These are phyloP conservation scores for Loripinus fragilis DNA, from an alignment of 2,888 invertebrate genomes.

Conservation along the genomic window DNA sequence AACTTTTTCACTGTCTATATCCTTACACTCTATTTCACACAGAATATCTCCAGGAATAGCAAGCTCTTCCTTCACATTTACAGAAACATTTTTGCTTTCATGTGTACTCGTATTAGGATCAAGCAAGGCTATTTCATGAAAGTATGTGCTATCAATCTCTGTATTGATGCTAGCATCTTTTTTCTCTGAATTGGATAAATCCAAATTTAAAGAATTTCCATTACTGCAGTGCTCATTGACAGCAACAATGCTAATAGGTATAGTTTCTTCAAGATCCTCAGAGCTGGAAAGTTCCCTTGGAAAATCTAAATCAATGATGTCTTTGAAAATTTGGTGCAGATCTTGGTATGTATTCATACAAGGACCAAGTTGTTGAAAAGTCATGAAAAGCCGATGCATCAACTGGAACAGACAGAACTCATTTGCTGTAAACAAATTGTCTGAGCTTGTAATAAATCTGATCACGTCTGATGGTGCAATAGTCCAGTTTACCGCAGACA, in stretches of 20 bases:
- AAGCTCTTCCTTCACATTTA: neutral
- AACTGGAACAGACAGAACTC: constrained; percentile 86
- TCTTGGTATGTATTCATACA: constrained; percentile 44
- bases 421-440: constrained; percentile 85
- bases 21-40: neutral
- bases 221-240: neutral
- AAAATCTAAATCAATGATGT: neutral
- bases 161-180: constrained; percentile 42
- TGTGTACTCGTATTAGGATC: neutral
- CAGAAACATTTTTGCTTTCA: neutral
- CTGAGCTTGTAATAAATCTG: constrained; percentile 85
- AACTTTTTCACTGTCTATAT: neutral
- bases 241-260: neutral
- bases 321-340: neutral
- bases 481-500: constrained; percentile 75
- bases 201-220: neutral
- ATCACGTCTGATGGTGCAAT: constrained; percentile 63
- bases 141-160: constrained; percentile 29
- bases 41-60: neutral
- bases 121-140: neutral
- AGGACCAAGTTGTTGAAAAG: constrained; percentile 49
- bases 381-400: constrained; percentile 83
- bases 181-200: neutral
- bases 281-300: neutral
- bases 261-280: neutral